These are phyloP conservation scores for Biston betularia DNA, from an alignment of 2,888 invertebrate species.

Conservation along the genomic window DNA sequence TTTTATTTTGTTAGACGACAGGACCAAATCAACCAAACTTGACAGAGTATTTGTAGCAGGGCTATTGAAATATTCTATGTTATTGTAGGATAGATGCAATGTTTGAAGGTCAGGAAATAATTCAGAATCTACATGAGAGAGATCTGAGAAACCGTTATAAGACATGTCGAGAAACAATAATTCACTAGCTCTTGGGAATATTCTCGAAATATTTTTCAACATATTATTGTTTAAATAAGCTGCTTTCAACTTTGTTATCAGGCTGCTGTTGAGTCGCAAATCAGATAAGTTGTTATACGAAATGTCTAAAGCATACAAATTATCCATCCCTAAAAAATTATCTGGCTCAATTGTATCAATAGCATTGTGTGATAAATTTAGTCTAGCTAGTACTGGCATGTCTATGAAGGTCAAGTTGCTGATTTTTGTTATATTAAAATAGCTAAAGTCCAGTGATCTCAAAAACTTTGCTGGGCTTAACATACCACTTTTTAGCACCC, in stretches of 20 bases:
- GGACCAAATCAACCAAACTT: conserved; percentile 59
- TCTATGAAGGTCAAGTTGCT: conserved; percentile 64
- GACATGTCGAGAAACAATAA: conserved; percentile 66
- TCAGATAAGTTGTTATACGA: conserved; percentile 63
- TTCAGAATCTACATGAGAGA: conserved; percentile 48
- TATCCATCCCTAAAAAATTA: conserved; percentile 65
- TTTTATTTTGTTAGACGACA: conserved; percentile 65
- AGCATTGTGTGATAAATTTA: conserved; percentile 70
- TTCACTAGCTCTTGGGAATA: conserved; percentile 54
- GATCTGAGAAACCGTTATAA: conserved; percentile 58
- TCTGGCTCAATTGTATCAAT: conserved; percentile 61
- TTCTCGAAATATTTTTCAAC: conserved; percentile 52
- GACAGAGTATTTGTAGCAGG: conserved; percentile 58
- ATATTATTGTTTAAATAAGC: conserved; percentile 68
- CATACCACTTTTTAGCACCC: conserved; percentile 56
- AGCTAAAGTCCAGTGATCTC: conserved; percentile 67
- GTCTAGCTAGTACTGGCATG: conserved; percentile 64
- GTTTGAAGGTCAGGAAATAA: conserved; percentile 59
- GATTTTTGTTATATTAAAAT: conserved; percentile 63
- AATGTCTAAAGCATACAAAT: conserved; percentile 71
- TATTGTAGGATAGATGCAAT: conserved; percentile 64
- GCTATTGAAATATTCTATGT: conserved; percentile 65
- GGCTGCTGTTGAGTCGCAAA: conserved; percentile 55
- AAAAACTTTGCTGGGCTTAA: conserved; percentile 70
- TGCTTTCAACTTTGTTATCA: conserved; percentile 62